Conservation (phyloP, 2,113 vertebrate genomes). For the Plestiodon gilberti region DNA sequence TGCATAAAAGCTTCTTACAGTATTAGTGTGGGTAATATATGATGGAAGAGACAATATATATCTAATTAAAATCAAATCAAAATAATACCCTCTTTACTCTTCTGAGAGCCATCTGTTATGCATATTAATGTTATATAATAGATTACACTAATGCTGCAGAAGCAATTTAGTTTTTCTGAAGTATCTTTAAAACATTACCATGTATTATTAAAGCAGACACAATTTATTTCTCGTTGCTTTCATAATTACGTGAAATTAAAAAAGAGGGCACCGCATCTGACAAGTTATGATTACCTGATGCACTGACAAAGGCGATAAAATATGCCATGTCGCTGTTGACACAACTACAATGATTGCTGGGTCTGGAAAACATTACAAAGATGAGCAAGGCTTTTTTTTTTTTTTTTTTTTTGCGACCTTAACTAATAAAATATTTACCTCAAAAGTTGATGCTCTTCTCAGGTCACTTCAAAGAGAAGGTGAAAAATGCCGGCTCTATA, state of each 20-base stretch:
- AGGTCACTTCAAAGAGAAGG: not conserved
- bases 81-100: constrained; percentile 57
- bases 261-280: constrained; percentile 43
- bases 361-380: constrained; percentile 55
- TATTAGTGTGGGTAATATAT: constrained; percentile 58
- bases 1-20: constrained; percentile 40
- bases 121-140: constrained; percentile 69
- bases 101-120: constrained; percentile 68
- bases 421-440: constrained; percentile 24
- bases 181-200: constrained; percentile 64
- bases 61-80: constrained; percentile 75
- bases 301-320: constrained; percentile 67
- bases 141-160: constrained; percentile 58
- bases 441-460: not conserved
- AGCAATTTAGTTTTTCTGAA: constrained; percentile 65
- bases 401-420: not conserved
- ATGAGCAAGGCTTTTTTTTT: not conserved
- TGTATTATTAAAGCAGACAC: constrained; percentile 55
- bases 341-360: constrained; percentile 73
- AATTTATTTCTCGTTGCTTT: constrained; percentile 62
- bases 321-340: constrained; percentile 53
- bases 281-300: constrained; percentile 50
- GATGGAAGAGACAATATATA: constrained; percentile 65
- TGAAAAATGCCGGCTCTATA: not conserved
- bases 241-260: constrained; percentile 63